phyloP scores from a whole-genome alignment of 1,140 invertebrate genomes.

The Cotesia vestalis region DNA sequence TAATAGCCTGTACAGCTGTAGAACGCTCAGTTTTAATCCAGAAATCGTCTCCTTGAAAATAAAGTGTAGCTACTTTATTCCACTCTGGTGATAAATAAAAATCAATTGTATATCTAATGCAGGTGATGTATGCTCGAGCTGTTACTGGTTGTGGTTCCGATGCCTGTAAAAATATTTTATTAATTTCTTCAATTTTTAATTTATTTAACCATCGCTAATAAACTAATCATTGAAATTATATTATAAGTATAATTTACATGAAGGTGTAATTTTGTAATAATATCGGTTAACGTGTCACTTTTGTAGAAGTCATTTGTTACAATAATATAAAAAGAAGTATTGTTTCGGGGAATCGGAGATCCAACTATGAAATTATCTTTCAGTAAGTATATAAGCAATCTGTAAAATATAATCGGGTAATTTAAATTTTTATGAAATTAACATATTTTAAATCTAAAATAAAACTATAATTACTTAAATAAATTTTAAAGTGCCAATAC shows the following conservation, averaged over 20 bases:
- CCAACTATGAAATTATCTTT: not conserved
- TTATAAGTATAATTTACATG: not conserved
- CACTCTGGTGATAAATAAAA: slow-evolving; percentile 5
- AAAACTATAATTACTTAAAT: too few relatives aligned
- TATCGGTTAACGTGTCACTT: not conserved
- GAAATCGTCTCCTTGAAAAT: not conserved
- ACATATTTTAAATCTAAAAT: too few relatives aligned
- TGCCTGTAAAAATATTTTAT: not conserved
- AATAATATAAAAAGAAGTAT: not conserved
- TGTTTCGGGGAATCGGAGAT: not conserved
- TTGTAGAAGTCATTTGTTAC: slow-evolving; percentile 3
- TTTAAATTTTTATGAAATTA: too few relatives aligned
- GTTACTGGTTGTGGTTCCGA: slow-evolving; percentile 9
- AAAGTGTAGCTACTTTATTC: not conserved
- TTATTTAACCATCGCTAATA: too few relatives aligned
- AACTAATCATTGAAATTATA: too few relatives aligned
- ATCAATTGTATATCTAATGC: not conserved
- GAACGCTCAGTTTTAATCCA: not conserved
- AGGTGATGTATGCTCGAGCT: not conserved
- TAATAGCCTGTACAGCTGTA: not conserved
- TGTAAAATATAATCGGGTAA: not conserved
- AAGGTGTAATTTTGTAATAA: not conserved
- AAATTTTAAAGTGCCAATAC: too few relatives aligned
- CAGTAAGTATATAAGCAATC: not conserved
- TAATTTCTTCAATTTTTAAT: not conserved